phyloP scores from a whole-genome alignment of 2,113 vertebrate species.

The Tyrannus savana region DNA sequence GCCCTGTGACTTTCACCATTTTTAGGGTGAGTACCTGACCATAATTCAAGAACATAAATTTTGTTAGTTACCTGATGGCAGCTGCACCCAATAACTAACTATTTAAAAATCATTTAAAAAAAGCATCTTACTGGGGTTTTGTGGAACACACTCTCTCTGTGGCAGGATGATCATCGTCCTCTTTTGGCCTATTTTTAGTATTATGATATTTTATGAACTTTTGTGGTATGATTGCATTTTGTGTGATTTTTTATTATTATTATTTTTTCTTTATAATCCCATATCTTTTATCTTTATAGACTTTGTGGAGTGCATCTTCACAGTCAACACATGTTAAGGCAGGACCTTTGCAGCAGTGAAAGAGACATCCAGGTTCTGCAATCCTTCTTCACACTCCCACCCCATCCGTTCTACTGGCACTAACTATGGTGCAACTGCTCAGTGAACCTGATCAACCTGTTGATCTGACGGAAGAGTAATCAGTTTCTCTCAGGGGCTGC shows the following conservation, averaged over 20 bases:
- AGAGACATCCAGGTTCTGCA: background rate
- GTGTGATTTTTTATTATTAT: background rate
- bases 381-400: background rate
- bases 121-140: fast-evolving
- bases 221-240: background rate
- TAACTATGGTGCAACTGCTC: background rate
- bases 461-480: background rate
- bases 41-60: background rate
- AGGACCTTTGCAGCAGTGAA: background rate
- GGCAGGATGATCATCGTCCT: fast-evolving
- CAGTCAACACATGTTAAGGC: background rate
- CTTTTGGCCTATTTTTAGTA: fast-evolving
- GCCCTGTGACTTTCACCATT: background rate
- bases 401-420: background rate
- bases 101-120: background rate
- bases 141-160: background rate
- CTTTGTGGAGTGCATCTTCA: background rate
- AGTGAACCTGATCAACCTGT: background rate
- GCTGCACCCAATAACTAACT: background rate
- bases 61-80: background rate
- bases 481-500: background rate
- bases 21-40: background rate
- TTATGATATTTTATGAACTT: background rate
- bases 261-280: background rate
- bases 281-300: background rate